These are phyloP conservation scores for Melipona quadrifasciata DNA, from an alignment of 1,140 invertebrate species.

Conservation along the genomic window DNA sequence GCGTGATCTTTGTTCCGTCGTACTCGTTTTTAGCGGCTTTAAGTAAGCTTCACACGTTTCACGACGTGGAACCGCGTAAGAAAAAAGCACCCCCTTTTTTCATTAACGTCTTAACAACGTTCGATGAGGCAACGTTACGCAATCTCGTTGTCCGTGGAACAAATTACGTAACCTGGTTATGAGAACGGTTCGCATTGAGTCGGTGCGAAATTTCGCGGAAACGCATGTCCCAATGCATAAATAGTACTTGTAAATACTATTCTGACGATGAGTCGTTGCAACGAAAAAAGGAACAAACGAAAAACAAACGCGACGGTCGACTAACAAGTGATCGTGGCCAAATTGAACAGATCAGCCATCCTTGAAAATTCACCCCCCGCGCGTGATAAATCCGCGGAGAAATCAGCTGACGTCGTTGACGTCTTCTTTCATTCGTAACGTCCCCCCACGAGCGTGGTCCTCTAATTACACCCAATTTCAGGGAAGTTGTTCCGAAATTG, in stretches of 20 bases:
- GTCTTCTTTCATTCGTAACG: background rate
- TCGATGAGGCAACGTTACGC: constrained; percentile 29
- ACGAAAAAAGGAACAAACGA: background rate
- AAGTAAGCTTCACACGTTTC: background rate
- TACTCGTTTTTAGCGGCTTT: background rate
- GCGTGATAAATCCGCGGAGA: background rate
- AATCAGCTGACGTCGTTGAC: background rate
- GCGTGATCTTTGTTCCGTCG: background rate
- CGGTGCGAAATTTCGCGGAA: constrained; percentile 41
- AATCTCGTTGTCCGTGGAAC: constrained; percentile 2
- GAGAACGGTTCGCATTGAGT: constrained; percentile 28
- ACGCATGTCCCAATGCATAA: background rate
- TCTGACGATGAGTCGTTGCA: too few species aligned
- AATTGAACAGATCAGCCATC: background rate
- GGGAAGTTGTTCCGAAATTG: background rate
- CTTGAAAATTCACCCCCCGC: too few species aligned
- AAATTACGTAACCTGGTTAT: constrained; percentile 42
- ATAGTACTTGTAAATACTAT: too few species aligned
- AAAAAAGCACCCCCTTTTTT: background rate
- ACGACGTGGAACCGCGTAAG: background rate
- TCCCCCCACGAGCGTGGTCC: background rate
- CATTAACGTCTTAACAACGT: constrained; percentile 22
- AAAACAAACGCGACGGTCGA: background rate
- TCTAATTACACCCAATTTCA: constrained; percentile 1
- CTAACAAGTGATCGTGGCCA: background rate